Conservation (phyloP, 2,113 vertebrate species). For the Callipepla californica region DNA sequence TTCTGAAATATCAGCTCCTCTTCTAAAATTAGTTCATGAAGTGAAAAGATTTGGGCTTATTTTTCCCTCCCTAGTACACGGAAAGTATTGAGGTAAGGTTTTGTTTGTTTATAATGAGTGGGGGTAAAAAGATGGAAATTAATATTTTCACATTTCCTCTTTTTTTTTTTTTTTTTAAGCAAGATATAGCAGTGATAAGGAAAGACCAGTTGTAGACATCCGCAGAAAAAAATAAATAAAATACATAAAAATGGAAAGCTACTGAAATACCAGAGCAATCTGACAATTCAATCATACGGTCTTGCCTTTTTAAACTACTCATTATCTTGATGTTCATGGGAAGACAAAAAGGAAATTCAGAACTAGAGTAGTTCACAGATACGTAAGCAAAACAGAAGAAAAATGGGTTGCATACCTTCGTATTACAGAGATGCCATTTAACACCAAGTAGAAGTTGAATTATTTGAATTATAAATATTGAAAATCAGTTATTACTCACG, state of each 20-base stretch:
- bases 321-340: neutral
- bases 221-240: neutral
- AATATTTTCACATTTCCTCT: neutral
- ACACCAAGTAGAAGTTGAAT: neutral
- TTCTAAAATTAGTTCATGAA: neutral
- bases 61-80: neutral
- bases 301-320: neutral
- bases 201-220: neutral
- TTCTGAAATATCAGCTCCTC: neutral
- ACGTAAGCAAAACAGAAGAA: neutral
- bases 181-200: neutral
- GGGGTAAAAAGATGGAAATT: neutral
- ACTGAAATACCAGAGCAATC: neutral
- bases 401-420: neutral
- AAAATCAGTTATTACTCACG: constrained; percentile 39
- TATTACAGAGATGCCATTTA: neutral
- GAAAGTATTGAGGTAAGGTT: neutral
- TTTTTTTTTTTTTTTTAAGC: neutral
- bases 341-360: neutral
- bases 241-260: neutral
- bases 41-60: neutral
- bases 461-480: constrained; percentile 51
- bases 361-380: neutral
- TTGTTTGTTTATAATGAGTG: neutral
- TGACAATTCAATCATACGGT: neutral